Base-by-base conservation (phyloP, 2,888 invertebrate species). In the Eristalis intricaria region DNA sequence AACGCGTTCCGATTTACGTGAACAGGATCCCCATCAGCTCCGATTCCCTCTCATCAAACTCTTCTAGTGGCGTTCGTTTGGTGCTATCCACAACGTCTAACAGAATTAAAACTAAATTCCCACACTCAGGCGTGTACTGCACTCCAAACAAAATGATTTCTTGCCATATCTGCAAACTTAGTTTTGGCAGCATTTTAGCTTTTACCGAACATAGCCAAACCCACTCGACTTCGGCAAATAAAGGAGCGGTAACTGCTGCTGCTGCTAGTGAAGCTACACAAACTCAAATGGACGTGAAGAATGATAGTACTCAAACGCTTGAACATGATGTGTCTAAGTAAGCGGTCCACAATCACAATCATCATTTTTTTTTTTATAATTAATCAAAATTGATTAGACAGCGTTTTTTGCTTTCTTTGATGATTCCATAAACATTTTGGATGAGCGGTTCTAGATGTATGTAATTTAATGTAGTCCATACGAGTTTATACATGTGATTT, bases 141-240 rank as follows among this genome's bases (percentile, higher is more conserved):
- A 92, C 92, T 15, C 92, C 92, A 0, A 92, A 90, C n/a, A 92
- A 92, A 84, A 73, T 88, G 11, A 90, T 92, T 58, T 90, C 90
- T 1, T 92, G 92, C 38, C 90, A 92, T 82, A 89, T 90, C 15
- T 92, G 92, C 76, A 91, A 91, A 79, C 86, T 89, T 40, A 90
- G 90, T 1, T 92, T 92, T 73, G 91, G 90, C 71, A 92, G 89
- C 74, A 91, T 92, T 65, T 88, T 92, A 22, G 92, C 90, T 13
- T 91, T 91, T 5, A 91, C 92, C 3, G 90, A 90, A 43, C 92
- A 92, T 87, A 90, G 90, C 68, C 89, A 91, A 68, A 81, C 88
- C 38, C 92, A 92, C 73, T 90, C 90, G 3, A 89, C 85, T 32
- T 19, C 29, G 26, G 0, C 8, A 10, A 19, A 22, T 15, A 60